Percentiles rank a stretch among this genome's conserved stretches.
Conservation (phyloP, 2,797 vertebrate species). For the Gadopsis bispinosus region DNA sequence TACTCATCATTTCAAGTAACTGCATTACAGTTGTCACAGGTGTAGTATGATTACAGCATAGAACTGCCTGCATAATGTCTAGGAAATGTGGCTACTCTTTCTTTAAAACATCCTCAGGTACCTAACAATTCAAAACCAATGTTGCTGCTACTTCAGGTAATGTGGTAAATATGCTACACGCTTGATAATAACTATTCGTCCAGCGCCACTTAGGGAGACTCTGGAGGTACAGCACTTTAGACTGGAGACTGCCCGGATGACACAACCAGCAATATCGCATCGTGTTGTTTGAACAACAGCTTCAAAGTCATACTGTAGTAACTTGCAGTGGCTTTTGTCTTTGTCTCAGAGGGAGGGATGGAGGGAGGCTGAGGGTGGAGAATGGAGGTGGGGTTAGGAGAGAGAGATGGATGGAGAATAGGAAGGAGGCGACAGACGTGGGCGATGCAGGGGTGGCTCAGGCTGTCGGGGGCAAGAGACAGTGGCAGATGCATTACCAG, state of each 20-base stretch:
- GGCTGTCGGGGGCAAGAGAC: constrained; percentile 61
- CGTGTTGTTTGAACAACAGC: constrained; percentile 1
- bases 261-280: constrained; percentile 5
- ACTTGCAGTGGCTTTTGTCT: constrained; percentile 62
- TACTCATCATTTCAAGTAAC: constrained; percentile 12
- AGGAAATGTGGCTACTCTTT: constrained; percentile 6
- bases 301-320: constrained; percentile 44
- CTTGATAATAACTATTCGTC: constrained; percentile 18
- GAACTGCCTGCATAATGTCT: constrained; percentile 3
- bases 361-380: constrained; percentile 34
- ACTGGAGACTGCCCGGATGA: not conserved
- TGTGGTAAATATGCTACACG: constrained; percentile 8
- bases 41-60: constrained; percentile 5
- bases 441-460: constrained; percentile 68
- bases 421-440: constrained; percentile 74
- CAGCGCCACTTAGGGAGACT: constrained; percentile 13
- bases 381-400: constrained; percentile 24
- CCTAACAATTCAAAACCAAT: constrained; percentile 15
- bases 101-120: constrained; percentile 13
- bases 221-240: not conserved
- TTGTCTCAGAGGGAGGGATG: constrained; percentile 56
- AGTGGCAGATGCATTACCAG: constrained; percentile 82
- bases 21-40: constrained; percentile 13
- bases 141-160: constrained; percentile 3
- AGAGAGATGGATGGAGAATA: constrained; percentile 73